Base-by-base conservation (phyloP, 2,797 vertebrate genomes). In the Columba guinea region DNA sequence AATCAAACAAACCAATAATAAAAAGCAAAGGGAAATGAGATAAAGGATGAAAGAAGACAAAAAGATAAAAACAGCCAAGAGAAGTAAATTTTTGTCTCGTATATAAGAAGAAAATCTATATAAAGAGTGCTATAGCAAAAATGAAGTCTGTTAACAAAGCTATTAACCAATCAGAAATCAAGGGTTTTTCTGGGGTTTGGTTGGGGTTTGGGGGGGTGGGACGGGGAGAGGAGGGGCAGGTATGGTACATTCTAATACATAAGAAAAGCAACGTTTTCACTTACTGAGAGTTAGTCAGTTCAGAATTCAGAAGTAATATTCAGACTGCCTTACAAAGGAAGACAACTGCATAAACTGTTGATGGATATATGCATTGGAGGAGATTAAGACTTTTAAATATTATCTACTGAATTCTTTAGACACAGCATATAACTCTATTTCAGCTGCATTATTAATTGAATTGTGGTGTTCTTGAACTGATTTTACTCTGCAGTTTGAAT, bases 191-290 rank as follows among this genome's bases (percentile, higher is more conserved):
- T 28, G 44, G 19, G 19, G 44, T 46, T 46, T 46, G 44, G 44
- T 34, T n/a, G 2, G 4, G 12, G 2, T 9, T 60, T 73, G 11
- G 4, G 4, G 6, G 28, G 7, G 28, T 9, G 35, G 35, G 9
- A 58, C 3, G 1, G 2, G 2, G 2, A 28, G 9, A 9, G 7
- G 2, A 28, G 9, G 13, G 8, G 1, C 5, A 1, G 13, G 7
- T 69, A 59, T 58, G 22, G 35, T 52, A 11, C 14, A 28, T 60
- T 70, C 15, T 6, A 51, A 21, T 13, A n/a, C 8, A 2, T 19
- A 73, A 76, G 16, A 79, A 68, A 71, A 71, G 5, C n/a, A 59
- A 4, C 60, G 7, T 11, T 79, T 91, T 92, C 18, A 22, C 15
- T 76, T 51, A 62, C 18, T 59, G 41, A 68, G 17, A 11, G 3